Percentiles rank a stretch among this genome's conserved stretches.
Evolutionary conservation across 2,113 vertebrate species (phyloP).

Genomic region (Cochlearius cochlearius): DNA sequence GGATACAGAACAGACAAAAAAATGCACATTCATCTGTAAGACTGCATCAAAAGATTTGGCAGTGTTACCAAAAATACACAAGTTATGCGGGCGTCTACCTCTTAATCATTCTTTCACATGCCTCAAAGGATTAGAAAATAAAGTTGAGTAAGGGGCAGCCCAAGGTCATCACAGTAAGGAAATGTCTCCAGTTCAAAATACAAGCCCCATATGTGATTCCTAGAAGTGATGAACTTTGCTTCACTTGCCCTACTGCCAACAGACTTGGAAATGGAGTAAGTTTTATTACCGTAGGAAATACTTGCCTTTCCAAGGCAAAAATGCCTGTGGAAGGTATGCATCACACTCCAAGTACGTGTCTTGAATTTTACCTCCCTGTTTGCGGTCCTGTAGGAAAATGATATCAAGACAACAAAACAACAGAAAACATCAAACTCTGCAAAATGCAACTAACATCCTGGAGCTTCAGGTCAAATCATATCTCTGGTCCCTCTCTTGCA

Average conservation of each 20-base stretch:
- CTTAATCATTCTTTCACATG: not conserved
- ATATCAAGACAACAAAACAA: not conserved
- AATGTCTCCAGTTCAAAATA: not conserved
- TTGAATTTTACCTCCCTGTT: not conserved
- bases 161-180: not conserved
- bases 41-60: not conserved
- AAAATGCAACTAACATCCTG: not conserved
- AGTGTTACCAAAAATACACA: not conserved
- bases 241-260: not conserved
- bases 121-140: not conserved
- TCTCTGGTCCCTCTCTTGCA: not conserved
- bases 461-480: not conserved
- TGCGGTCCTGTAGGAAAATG: not conserved
- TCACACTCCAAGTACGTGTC: not conserved
- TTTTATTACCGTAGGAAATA: not conserved
- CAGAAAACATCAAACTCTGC: not conserved
- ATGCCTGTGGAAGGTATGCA: not conserved
- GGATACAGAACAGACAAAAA: not conserved
- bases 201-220: not conserved
- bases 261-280: not conserved
- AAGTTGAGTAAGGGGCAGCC: not conserved
- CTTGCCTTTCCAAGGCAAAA: not conserved
- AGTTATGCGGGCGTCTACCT: not conserved
- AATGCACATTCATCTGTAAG: not conserved
- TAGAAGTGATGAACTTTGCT: not conserved